phyloP scores from a whole-genome alignment of 1,140 invertebrate genomes.

The Holcopasites calliopsidis region DNA sequence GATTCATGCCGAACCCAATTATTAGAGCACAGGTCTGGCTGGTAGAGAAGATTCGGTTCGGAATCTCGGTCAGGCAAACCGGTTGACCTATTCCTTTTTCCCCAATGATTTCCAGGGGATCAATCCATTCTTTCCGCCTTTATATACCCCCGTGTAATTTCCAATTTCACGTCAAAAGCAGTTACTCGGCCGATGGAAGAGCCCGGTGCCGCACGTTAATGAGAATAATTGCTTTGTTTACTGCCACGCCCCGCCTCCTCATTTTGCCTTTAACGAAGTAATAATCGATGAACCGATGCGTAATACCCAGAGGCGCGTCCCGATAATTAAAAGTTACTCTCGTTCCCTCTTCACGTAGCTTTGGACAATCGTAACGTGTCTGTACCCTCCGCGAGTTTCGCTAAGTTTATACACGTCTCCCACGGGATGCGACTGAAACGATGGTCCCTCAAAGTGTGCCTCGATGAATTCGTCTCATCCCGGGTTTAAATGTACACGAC shows the following conservation, averaged over 20 bases:
- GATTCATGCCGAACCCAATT: slow-evolving; percentile 3
- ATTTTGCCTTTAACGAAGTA: neutral
- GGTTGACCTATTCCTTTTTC: neutral
- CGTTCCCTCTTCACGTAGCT: neutral
- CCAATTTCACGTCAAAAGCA: neutral
- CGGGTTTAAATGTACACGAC: slow-evolving; percentile 14
- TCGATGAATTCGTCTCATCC: neutral
- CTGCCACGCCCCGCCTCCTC: neutral
- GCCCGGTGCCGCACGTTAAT: too few relatives aligned
- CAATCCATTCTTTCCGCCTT: neutral
- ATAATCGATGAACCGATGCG: slow-evolving; percentile 6
- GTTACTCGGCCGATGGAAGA: too few relatives aligned
- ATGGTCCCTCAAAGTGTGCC: neutral
- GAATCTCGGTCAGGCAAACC: neutral
- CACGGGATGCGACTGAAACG: neutral
- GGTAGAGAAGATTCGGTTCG: neutral
- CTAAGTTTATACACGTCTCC: neutral
- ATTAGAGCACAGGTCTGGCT: neutral
- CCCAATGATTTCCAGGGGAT: neutral
- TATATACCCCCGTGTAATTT: neutral
- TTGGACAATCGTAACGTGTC: neutral
- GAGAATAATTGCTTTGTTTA: neutral
- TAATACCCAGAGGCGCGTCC: too few relatives aligned
- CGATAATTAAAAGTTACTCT: neutral
- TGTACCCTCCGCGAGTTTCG: neutral